Evolutionary conservation across 92 coral and sea anemone genomes (phyloP).

Genomic region (Actinernus sp.): DNA sequence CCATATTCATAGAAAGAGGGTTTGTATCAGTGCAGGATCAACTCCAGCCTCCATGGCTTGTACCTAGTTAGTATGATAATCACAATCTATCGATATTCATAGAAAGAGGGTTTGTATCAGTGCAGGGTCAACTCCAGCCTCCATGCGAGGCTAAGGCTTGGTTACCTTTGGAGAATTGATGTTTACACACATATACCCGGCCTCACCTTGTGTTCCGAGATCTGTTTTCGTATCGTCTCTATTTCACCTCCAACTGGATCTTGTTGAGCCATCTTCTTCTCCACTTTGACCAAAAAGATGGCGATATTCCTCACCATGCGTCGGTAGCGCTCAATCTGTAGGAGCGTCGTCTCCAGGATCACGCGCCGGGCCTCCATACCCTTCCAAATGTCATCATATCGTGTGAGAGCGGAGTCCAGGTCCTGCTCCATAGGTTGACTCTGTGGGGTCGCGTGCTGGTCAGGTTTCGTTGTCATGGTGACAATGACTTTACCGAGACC

Average conservation of each 20-base stretch:
- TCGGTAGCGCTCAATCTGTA: constrained; percentile 92
- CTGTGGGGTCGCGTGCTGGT: constrained; percentile 51
- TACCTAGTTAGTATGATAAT: too few species aligned
- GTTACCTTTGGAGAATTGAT: too few species aligned
- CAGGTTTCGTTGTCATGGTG: constrained; percentile 85
- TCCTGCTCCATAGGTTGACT: constrained; percentile 89
- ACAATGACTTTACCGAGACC: constrained; percentile 96
- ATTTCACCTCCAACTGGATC: constrained; percentile 87
- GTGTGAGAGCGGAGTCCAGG: constrained; percentile 79
- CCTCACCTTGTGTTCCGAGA: constrained; percentile 85
- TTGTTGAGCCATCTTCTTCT: constrained; percentile 79
- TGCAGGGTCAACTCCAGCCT: too few species aligned
- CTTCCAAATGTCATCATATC: constrained; percentile 97
- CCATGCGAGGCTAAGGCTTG: too few species aligned
- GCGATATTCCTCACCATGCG: constrained; percentile 81
- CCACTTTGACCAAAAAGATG: constrained; percentile 75
- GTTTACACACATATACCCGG: too few species aligned
- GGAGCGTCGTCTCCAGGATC: constrained; percentile 86
- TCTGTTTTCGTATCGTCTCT: constrained; percentile 79
- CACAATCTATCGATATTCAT: too few species aligned
- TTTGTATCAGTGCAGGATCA: too few species aligned
- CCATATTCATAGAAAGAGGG: too few species aligned
- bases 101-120: too few species aligned
- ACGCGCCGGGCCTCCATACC: constrained; percentile 87
- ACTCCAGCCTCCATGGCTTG: too few species aligned